Conservation (phyloP, 2,888 invertebrate species). For the Troides helena region DNA sequence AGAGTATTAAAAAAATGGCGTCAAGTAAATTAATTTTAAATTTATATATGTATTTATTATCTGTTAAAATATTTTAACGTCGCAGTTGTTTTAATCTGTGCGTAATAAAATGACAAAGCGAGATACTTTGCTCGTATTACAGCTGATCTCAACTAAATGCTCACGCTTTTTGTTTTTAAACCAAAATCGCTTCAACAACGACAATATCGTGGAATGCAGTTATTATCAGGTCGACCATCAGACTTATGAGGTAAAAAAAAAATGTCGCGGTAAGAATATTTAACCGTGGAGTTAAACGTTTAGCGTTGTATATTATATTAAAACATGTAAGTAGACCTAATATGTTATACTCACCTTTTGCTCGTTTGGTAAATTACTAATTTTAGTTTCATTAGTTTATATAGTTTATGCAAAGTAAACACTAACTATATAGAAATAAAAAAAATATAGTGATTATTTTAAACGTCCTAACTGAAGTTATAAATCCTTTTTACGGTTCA, state of each 20-base stretch:
- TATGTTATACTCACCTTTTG: not conserved
- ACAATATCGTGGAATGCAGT: constrained; percentile 36
- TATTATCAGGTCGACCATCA: constrained; percentile 32
- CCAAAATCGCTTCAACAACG: constrained; percentile 33
- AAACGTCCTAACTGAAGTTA: too few relatives aligned
- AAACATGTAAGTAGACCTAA: constrained; percentile 11
- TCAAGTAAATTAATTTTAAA: not conserved
- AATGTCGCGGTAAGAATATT: constrained; percentile 24
- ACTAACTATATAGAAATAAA: too few relatives aligned
- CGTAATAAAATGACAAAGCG: constrained; percentile 3
- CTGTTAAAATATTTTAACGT: not conserved
- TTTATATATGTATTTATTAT: not conserved
- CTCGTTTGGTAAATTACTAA: too few relatives aligned
- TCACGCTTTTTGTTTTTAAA: constrained; percentile 32
- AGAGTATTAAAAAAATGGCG: not conserved
- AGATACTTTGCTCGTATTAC: constrained; percentile 36
- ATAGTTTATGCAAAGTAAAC: too few relatives aligned
- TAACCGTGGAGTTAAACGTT: constrained; percentile 25
- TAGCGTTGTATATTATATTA: constrained; percentile 21
- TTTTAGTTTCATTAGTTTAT: too few relatives aligned
- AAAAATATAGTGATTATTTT: too few relatives aligned
- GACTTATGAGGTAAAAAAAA: constrained; percentile 19
- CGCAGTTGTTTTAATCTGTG: not conserved
- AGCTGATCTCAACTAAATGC: constrained; percentile 15
- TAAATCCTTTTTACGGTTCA: too few relatives aligned